Conservation (phyloP, 2,888 invertebrate genomes). For the Entomobrya multifasciata region DNA sequence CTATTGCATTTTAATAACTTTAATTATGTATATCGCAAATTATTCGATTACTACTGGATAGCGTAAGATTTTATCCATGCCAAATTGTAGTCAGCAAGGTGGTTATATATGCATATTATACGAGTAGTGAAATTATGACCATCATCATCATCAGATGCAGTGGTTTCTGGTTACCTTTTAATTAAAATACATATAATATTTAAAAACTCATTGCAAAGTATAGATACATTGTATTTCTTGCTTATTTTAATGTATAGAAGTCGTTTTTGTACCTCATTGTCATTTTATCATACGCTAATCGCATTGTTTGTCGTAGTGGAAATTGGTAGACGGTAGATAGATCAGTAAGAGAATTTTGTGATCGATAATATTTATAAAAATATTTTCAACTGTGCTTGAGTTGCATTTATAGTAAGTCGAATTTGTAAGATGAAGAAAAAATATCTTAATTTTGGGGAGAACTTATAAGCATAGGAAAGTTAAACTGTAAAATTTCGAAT, state of each 20-base stretch:
- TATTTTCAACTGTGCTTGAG: background rate
- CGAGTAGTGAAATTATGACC: no score
- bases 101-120: background rate
- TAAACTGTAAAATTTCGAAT: slow-evolving; percentile 56
- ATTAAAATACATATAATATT: slow-evolving; percentile 1
- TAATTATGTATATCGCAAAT: background rate
- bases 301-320: slow-evolving; percentile 4
- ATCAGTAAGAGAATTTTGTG: background rate
- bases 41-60: background rate
- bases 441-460: background rate
- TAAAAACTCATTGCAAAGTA: background rate
- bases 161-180: slow-evolving; percentile 59
- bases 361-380: background rate
- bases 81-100: slow-evolving; percentile 1
- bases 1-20: background rate
- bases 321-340: background rate
- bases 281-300: slow-evolving; percentile 2
- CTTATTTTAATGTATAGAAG: background rate
- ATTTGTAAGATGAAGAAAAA: background rate
- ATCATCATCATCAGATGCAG: background rate
- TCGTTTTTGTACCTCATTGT: slow-evolving; percentile 45
- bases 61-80: background rate
- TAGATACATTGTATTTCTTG: background rate
- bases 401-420: background rate
- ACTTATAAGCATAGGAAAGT: slow-evolving; percentile 16